Conservation (phyloP, 2,113 vertebrate genomes). For the Sinocyclocheilus rhinocerous region DNA sequence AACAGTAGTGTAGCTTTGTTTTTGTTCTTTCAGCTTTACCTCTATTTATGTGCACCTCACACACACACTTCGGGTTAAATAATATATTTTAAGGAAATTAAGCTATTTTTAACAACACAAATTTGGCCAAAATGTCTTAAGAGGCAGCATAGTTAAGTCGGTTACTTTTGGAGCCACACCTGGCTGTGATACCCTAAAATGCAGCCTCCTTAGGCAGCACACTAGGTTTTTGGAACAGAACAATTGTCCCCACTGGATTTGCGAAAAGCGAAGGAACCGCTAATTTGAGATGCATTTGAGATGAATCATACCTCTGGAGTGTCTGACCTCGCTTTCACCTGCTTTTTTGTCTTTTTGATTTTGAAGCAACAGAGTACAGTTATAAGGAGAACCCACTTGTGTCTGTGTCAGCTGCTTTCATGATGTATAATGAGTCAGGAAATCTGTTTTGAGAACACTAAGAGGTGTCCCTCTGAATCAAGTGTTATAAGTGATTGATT, state of each 20-base stretch:
- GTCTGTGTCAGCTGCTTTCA: slow-evolving; percentile 9
- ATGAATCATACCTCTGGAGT: slow-evolving; percentile 9
- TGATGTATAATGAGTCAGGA: slow-evolving; percentile 11
- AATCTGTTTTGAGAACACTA: slow-evolving; percentile 5
- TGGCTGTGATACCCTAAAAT: neutral
- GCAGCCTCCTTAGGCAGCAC: neutral
- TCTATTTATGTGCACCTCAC: neutral
- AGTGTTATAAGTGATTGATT: neutral
- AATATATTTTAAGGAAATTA: neutral
- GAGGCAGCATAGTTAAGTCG: neutral
- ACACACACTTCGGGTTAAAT: neutral
- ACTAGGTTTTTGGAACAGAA: neutral
- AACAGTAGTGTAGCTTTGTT: neutral
- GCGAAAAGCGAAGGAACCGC: neutral
- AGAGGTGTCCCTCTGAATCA: slow-evolving; percentile 11
- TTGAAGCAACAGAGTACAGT: neutral
- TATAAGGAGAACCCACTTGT: neutral
- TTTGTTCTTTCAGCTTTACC: neutral
- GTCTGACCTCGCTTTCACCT: neutral
- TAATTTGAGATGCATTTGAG: slow-evolving; percentile 1
- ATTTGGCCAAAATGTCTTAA: neutral
- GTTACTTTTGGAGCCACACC: neutral
- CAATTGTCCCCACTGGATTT: neutral
- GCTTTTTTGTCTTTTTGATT: slow-evolving; percentile 9
- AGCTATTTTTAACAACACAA: neutral